phyloP scores from a whole-genome alignment of 2,888 invertebrate genomes.

The Xylota segnis region DNA sequence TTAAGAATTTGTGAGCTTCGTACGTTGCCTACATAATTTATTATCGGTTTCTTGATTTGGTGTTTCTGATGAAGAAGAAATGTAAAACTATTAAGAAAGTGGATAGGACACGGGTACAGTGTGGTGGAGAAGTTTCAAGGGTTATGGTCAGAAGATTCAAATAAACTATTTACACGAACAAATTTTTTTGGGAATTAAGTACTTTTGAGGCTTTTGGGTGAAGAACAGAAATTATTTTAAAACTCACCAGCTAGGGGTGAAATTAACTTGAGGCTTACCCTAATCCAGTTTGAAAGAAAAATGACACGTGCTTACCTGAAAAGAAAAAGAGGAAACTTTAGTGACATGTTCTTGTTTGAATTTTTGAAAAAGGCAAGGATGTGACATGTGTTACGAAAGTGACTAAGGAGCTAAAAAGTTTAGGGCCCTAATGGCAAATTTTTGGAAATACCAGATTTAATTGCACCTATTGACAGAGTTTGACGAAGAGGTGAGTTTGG shows the following conservation, averaged over 20 bases:
- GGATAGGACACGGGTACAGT: background rate
- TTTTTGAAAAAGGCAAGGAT: background rate
- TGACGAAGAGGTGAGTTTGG: no score
- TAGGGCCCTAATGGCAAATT: background rate
- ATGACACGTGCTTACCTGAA: conserved; percentile 42
- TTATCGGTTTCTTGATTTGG: conserved; percentile 13
- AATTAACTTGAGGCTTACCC: background rate
- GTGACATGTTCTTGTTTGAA: background rate
- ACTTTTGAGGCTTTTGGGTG: no score
- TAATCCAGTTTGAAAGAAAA: conserved; percentile 9
- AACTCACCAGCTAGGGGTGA: no score
- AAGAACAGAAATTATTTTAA: no score
- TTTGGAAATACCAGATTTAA: background rate
- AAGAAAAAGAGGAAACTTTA: background rate
- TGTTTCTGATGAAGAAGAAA: background rate
- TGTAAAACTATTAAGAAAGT: background rate
- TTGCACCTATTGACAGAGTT: background rate
- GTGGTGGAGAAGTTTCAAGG: background rate
- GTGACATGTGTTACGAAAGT: background rate
- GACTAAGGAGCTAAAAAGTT: conserved; percentile 10
- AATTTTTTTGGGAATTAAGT: no score
- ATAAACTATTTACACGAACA: no score
- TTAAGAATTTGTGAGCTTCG: background rate
- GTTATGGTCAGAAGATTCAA: background rate
- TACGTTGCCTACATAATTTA: conserved; percentile 25